These are phyloP conservation scores for Glandiceps talaboti DNA, from an alignment of 53 echinoderm and acorn worm species.

Conservation along the genomic window DNA sequence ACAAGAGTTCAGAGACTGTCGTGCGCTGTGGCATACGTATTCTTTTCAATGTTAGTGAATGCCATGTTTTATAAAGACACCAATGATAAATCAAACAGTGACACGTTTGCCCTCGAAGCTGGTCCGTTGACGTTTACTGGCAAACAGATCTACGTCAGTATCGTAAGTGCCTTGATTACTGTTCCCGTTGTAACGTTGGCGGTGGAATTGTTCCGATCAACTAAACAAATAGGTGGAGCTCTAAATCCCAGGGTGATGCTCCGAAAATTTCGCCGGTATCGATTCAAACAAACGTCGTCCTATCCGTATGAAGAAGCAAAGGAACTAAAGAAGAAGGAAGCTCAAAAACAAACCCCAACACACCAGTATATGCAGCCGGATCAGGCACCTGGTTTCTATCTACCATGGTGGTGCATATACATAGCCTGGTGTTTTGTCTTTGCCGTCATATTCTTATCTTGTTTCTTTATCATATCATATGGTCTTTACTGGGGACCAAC, in stretches of 20 bases:
- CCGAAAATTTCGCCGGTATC: background rate
- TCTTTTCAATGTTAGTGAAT: constrained; percentile 56
- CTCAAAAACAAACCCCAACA: constrained; percentile 3
- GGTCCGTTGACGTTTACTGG: constrained; percentile 36
- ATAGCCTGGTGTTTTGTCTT: constrained; percentile 40
- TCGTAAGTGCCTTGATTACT: constrained; percentile 47
- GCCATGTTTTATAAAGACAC: constrained; percentile 46
- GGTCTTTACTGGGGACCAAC: constrained; percentile 52
- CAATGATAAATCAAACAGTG: constrained; percentile 4
- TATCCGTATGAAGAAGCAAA: background rate
- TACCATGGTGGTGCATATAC: constrained; percentile 61
- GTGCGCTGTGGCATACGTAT: constrained; percentile 46
- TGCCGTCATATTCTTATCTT: constrained; percentile 27
- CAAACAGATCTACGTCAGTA: constrained; percentile 38
- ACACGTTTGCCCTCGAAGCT: constrained; percentile 12
- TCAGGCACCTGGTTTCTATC: constrained; percentile 12
- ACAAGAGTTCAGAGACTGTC: constrained; percentile 59
- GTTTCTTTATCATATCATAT: constrained; percentile 51
- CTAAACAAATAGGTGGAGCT: constrained; percentile 11
- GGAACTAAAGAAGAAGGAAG: background rate
- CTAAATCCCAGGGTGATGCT: background rate
- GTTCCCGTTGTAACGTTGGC: constrained; percentile 51
- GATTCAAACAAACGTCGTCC: background rate
- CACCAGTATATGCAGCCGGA: background rate
- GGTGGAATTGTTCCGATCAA: constrained; percentile 54